Evolutionary conservation across 2,113 vertebrate species (phyloP).

Genomic region (Protomyctophum bolini): DNA sequence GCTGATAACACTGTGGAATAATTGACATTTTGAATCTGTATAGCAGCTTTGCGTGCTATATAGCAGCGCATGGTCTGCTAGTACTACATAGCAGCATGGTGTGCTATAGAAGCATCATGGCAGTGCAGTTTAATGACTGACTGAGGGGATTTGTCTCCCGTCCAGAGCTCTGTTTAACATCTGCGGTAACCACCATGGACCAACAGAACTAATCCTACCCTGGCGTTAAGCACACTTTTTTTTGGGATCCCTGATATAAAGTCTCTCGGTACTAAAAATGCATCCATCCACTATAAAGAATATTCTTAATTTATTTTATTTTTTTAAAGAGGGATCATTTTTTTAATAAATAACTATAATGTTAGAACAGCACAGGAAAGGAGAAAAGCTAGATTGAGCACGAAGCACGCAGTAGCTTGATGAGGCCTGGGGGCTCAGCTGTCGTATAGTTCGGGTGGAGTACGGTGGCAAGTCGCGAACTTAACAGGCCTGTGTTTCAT

Average conservation of each 20-base stretch:
- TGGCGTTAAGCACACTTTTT: neutral
- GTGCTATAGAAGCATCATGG: too few relatives aligned
- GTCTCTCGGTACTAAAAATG: too few relatives aligned
- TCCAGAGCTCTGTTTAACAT: conserved; percentile 1
- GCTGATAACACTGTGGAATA: too few relatives aligned
- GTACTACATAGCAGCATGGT: too few relatives aligned
- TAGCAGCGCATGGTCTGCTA: too few relatives aligned
- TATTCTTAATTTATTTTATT: too few relatives aligned
- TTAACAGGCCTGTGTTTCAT: conserved; percentile 71
- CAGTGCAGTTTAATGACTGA: neutral
- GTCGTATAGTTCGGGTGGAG: conserved; percentile 64
- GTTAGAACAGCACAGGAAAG: neutral
- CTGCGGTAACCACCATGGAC: conserved; percentile 5
- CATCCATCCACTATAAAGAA: too few relatives aligned
- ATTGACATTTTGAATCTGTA: too few relatives aligned
- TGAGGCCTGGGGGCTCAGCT: conserved; percentile 58
- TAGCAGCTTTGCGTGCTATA: too few relatives aligned
- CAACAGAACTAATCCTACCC: conserved; percentile 30
- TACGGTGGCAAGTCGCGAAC: conserved; percentile 56
- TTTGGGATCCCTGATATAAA: too few relatives aligned
- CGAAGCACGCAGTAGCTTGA: conserved; percentile 67
- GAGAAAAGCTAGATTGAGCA: conserved; percentile 38
- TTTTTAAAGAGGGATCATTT: too few relatives aligned
- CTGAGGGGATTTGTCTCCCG: neutral
- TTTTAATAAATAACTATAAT: too few relatives aligned